A percentile compares a stretch with the other conserved stretches of the same genome.
These are phyloP conservation scores for Amblyopsis hoosieri DNA, from an alignment of 2,797 vertebrate genomes.

Conservation along the genomic window DNA sequence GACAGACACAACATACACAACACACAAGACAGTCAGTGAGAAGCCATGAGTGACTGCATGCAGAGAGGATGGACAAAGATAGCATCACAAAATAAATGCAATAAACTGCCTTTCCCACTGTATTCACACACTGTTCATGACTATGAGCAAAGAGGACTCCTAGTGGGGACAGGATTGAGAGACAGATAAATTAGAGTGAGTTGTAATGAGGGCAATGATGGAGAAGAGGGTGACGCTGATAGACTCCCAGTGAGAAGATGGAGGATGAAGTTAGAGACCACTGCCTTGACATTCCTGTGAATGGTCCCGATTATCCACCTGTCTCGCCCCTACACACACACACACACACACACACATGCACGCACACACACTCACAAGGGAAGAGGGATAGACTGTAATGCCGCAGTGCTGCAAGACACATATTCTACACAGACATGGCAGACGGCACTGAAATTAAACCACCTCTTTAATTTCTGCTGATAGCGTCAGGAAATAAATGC, in stretches of 20 bases:
- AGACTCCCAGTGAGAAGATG: slow-evolving; percentile 31
- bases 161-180: slow-evolving; percentile 8
- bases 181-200: slow-evolving; percentile 15
- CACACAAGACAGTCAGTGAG: neutral
- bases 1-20: neutral
- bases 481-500: slow-evolving; percentile 12
- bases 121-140: slow-evolving; percentile 3
- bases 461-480: slow-evolving; percentile 18
- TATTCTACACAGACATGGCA: slow-evolving; percentile 22
- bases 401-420: slow-evolving; percentile 46
- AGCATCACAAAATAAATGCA: slow-evolving; percentile 11
- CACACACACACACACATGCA: neutral
- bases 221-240: slow-evolving; percentile 18
- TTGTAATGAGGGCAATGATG: neutral
- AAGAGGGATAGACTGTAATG: slow-evolving; percentile 26
- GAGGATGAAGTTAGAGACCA: slow-evolving; percentile 24
- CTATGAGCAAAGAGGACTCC: neutral
- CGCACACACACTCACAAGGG: slow-evolving; percentile 6
- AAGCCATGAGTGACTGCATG: slow-evolving; percentile 26
- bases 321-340: slow-evolving; percentile 24
- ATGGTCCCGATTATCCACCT: slow-evolving; percentile 57
- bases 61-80: slow-evolving; percentile 12
- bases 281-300: slow-evolving; percentile 14
- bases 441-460: neutral
- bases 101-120: neutral